Evolutionary conservation across 2,888 invertebrate genomes (phyloP).

Genomic region (Psylliodes chrysocephalus): DNA sequence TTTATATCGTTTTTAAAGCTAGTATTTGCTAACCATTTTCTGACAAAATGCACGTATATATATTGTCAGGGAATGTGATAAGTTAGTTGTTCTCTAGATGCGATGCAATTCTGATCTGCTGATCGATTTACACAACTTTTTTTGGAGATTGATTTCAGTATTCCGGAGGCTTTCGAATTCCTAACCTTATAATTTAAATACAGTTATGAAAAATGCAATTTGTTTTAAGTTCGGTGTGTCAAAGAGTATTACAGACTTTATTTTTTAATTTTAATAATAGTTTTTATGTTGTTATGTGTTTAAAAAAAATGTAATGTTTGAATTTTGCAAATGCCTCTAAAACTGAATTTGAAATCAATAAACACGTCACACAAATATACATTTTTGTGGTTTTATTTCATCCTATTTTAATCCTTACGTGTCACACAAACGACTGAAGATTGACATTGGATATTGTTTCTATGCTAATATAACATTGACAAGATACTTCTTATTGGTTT

Average conservation of each 20-base stretch:
- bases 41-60: conserved; percentile 45
- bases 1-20: conserved; percentile 43
- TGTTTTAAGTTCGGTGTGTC: conserved; percentile 27
- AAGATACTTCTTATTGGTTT: too few species aligned
- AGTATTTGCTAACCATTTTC: conserved; percentile 47
- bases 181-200: conserved; percentile 26
- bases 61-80: conserved; percentile 50
- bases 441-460: too few species aligned
- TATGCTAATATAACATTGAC: too few species aligned
- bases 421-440: too few species aligned
- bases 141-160: conserved; percentile 64
- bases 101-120: conserved; percentile 63
- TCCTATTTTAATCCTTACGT: too few species aligned
- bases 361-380: conserved; percentile 52
- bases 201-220: conserved; percentile 21
- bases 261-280: conserved; percentile 13
- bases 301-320: conserved; percentile 27
- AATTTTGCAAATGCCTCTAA: conserved; percentile 47
- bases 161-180: conserved; percentile 54
- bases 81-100: conserved; percentile 56
- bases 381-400: not conserved
- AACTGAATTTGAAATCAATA: conserved; percentile 63
- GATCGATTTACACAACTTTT: conserved; percentile 54
- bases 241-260: conserved; percentile 19
- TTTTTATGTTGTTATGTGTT: conserved; percentile 25